A percentile compares a stretch with the other conserved stretches of the same genome.
These are phyloP conservation scores for Ectropis crepuscularia DNA, from an alignment of 2,888 invertebrate species.

Conservation along the genomic window DNA sequence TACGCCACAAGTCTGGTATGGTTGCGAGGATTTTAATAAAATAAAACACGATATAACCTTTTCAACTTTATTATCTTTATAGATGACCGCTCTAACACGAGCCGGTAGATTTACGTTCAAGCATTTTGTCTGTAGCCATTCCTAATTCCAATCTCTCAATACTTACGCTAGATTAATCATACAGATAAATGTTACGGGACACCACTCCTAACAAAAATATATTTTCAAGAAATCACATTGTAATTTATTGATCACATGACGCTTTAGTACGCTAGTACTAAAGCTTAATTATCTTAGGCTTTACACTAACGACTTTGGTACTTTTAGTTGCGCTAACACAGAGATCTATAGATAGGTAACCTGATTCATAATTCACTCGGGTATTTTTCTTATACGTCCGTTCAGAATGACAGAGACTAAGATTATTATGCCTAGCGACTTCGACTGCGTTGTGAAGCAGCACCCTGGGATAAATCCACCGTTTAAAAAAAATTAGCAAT, in stretches of 20 bases:
- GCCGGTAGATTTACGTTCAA: constrained; percentile 67
- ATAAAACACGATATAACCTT: constrained; percentile 58
- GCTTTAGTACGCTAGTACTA: too few species aligned
- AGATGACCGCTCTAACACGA: constrained; percentile 67
- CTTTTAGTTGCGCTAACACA: not conserved
- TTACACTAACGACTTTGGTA: too few species aligned
- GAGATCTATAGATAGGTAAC: too few species aligned
- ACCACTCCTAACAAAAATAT: constrained; percentile 75
- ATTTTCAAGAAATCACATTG: constrained; percentile 47
- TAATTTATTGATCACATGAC: constrained; percentile 30
- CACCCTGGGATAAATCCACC: too few species aligned
- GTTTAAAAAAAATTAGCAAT: too few species aligned
- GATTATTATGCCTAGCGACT: too few species aligned
- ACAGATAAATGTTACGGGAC: constrained; percentile 8
- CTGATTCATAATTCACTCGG: too few species aligned
- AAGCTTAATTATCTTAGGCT: too few species aligned
- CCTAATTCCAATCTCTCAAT: constrained; percentile 20
- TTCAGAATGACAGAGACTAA: too few species aligned
- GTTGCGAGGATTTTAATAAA: constrained; percentile 27
- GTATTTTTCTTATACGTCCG: too few species aligned
- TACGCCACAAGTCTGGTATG: too few species aligned
- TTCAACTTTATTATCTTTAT: constrained; percentile 64
- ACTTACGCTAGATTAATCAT: constrained; percentile 33
- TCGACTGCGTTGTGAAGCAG: too few species aligned
- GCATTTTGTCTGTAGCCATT: constrained; percentile 51